phyloP scores from a whole-genome alignment of 2,113 vertebrate genomes.

The Corydoras maculifer region DNA sequence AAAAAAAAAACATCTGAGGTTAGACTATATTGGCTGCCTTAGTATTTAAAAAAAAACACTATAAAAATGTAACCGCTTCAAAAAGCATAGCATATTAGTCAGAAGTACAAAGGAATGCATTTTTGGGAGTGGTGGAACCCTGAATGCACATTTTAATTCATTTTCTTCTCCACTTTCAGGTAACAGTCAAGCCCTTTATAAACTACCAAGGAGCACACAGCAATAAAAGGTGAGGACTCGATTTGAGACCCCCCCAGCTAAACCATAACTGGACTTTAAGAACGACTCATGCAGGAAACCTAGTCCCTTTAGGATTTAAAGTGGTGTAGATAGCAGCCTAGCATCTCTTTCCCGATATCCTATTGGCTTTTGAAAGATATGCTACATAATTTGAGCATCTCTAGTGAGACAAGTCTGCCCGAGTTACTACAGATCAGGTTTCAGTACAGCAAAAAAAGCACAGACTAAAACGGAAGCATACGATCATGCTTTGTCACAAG shows the following conservation, averaged over 20 bases:
- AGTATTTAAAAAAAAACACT: no score
- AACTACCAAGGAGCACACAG: background rate
- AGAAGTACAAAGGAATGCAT: no score
- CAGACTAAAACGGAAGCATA: conserved; percentile 24
- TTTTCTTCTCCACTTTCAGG: background rate
- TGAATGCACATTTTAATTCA: background rate
- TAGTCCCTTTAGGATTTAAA: background rate
- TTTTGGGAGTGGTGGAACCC: background rate
- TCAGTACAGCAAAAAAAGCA: conserved; percentile 38
- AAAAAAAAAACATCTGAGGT: no score
- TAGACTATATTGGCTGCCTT: no score
- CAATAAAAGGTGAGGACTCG: background rate
- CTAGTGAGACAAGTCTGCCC: background rate
- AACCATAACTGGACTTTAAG: background rate
- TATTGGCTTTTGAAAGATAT: background rate
- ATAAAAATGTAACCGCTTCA: no score
- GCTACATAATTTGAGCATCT: no score
- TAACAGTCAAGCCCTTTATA: background rate
- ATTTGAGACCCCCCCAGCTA: background rate
- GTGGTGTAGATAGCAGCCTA: background rate
- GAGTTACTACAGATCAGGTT: conserved; percentile 32
- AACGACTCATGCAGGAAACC: background rate
- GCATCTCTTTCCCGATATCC: no score
- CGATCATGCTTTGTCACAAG: conserved; percentile 34
- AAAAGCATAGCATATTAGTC: no score